phyloP scores from a whole-genome alignment of 2,113 vertebrate genomes.

The Struthio camelus region DNA sequence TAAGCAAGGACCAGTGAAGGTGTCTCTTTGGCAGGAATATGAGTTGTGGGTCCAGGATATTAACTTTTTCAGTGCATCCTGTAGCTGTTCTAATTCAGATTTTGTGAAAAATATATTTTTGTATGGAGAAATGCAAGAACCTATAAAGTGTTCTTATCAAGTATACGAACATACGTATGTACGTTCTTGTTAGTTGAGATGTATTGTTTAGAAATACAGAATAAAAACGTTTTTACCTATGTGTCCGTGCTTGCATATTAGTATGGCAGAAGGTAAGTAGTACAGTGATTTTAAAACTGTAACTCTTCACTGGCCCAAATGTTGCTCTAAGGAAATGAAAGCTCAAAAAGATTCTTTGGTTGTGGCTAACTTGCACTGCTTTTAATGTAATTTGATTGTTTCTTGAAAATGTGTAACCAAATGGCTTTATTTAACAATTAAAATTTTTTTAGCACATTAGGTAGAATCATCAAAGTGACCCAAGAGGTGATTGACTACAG shows the following conservation, averaged over 20 bases:
- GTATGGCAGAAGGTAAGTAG: background rate
- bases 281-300: background rate
- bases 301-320: background rate
- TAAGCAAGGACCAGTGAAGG: background rate
- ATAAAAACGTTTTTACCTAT: background rate
- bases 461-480: slow-evolving; percentile 95
- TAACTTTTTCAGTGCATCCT: background rate
- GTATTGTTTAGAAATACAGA: background rate
- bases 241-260: background rate
- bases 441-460: slow-evolving; percentile 85
- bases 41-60: background rate
- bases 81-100: background rate
- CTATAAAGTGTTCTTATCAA: background rate
- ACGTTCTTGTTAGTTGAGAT: background rate
- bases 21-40: background rate
- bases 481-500: slow-evolving; percentile 97
- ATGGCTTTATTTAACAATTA: slow-evolving; percentile 29
- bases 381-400: background rate
- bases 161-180: background rate
- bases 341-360: background rate
- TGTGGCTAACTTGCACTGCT: slow-evolving; percentile 2
- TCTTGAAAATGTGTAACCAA: slow-evolving; percentile 39
- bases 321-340: background rate
- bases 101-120: background rate
- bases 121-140: background rate